Base-by-base conservation (phyloP, 2,113 vertebrate genomes). In the Ancistrus triradiatus region DNA sequence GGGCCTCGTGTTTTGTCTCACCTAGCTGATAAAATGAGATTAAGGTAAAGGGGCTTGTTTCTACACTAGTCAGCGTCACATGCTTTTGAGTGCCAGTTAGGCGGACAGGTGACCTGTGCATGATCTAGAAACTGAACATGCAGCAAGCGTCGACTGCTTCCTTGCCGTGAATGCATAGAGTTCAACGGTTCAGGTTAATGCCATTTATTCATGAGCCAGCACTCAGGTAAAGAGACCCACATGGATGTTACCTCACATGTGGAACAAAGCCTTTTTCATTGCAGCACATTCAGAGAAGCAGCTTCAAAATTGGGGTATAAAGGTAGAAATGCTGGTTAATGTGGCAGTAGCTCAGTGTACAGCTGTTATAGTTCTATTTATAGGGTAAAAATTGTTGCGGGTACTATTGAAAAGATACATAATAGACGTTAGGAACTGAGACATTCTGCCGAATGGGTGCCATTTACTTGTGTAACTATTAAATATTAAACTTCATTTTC, bases 11-110 rank as follows among this genome's bases (percentile, higher is more conserved):
- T 74, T 74, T 46, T 61, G 72, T 74, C 72, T 74, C 56, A 44
- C 51, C 62, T 28, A 31, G 59, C 66, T 66, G 72, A 74, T 74
- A 66, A 74, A 35, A 62, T n/a, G 37, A 61, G 72, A 74, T 74
- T 51, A 69, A 56, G 37, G 42, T 66, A 24, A 66, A 61, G 63
- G 55, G 37, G 40, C 42, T 15, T 17, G 40, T 43, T 8, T 1
- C 21, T 42, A 24, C 8, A 28, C 37, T 33, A 10, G 17, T 52
- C 9, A n/a, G 18, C 9, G 35, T 61, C 43, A 49, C 14, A 14
- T 28, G 42, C 35, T 63, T 57, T 58, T 69, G 59, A 24, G 27
- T 9, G n/a, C 33, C 52, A 57, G 55, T 50, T 57, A 69, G 21
- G 35, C 49, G 15, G 48, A 35, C 18, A 28, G 25, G 49, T 40